Evolutionary conservation across 2,113 vertebrate species (phyloP), one percentile per base, ranked within the genome.

Genomic region (Cololabis saira): DNA sequence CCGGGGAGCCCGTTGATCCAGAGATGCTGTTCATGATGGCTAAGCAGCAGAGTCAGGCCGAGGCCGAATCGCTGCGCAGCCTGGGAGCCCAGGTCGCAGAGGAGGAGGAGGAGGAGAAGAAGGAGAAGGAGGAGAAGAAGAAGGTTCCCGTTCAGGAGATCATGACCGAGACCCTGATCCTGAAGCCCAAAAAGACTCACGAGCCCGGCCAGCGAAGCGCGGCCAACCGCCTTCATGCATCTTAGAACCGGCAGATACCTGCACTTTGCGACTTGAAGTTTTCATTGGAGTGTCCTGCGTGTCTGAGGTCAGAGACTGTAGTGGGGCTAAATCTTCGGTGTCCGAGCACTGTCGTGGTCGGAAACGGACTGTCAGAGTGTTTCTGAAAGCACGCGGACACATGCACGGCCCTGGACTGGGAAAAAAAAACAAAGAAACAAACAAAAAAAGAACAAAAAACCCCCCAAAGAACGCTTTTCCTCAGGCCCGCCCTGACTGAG

Each of bases 161-260:
- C 8, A 9, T 5, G 2, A 9, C 17, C n/a, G 17, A 18, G 45
- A 47, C n/a, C 45, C 45, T 18, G 45, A 47, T 11, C 8, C 45
- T 18, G 17, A n/a, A 47, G 0, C 2, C 8, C 45, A 45, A 14
- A 5, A 42, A 71, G 69, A 85, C 74, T 58, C n/a, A 50, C 0
- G 44, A 10, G 58, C 43, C 15, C 3, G 51, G 33, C 22, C 67
- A 75, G 24, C 74, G 95, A 30, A 91, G 48, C 37, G 57, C 79
- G 4, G 81, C 93, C 79, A 89, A 90, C 76, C 74, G 95, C 3
- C 90, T 87, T 15, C 94, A 93, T 0, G 96, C 95, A 1, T 95
- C 93, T 6, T 96, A 80, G 81, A 50, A 51, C 11, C 47, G 18
- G 15, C 17, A 13, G 50, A 8, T n/a, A 2, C 43, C 4, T 3